Base-by-base conservation (phyloP, 2,113 vertebrate species). In the Xenopus laevis region DNA sequence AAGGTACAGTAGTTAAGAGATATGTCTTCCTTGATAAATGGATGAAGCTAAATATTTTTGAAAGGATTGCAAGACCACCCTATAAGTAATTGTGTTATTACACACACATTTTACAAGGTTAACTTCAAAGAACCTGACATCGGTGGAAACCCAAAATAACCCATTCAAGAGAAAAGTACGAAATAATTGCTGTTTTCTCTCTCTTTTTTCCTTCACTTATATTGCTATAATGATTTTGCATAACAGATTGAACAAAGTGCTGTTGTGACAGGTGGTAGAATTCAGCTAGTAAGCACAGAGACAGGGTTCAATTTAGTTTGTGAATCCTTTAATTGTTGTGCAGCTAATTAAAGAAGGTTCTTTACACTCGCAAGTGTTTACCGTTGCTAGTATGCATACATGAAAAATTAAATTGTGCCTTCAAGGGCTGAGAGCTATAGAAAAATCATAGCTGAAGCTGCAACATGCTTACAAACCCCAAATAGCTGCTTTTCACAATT, bases 281-380 rank as follows among this genome's bases (percentile, higher is more conserved):
- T 95, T 95, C 94, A 94, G 93, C 95, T 91, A 91, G 92, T 95
- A 95, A 95, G 93, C 92, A 94, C 91, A 92, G 92, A 96, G 95
- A 96, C 94, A 96, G 95, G 96, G 96, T 97, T 98, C 95, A 96
- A 96, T 98, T 98, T 98, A 97, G 96, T 94, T 96, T 95, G 93
- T 95, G 95, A 94, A 98, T 97, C 95, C 96, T 98, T 98, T 98
- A 99, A 98, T 98, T 97, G 97, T 96, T 96, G 93, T 95, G 91
- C 91, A 91, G 95, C 94, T 98, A 98, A 98, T 99, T 98, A 96
- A 97, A 95, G 91, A 92, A 92, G 90, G 90, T 94, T 92, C 92
- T 93, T 93, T 94, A 93, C 92, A 93, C 93, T 93, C 91, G 88
- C 88, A 88, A 93, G 93, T 95, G 93, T 96, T 98, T 95, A 93